Evolutionary conservation across 2,797 vertebrate species (phyloP).

Genomic region (Mormyrops boulengeri): DNA sequence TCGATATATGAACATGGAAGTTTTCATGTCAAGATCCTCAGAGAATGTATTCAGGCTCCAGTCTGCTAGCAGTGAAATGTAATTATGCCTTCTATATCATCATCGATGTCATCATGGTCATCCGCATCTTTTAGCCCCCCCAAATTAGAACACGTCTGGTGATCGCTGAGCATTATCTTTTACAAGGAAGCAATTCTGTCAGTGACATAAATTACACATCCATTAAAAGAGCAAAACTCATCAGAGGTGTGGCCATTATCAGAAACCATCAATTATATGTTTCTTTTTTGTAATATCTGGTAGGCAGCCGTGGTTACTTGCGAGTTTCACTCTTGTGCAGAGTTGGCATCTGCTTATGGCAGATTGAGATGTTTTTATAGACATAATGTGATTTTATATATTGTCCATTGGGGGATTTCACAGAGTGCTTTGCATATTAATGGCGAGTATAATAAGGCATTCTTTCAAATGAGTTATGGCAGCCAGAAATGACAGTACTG

Average conservation of each 20-base stretch:
- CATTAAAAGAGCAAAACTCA: conserved; percentile 52
- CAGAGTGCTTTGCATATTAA: not conserved
- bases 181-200: conserved; percentile 32
- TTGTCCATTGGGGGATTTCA: conserved; percentile 1
- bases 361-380: conserved; percentile 41
- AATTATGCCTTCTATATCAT: conserved; percentile 25
- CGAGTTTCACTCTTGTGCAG: conserved; percentile 44
- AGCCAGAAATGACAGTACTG: not conserved
- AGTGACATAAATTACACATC: conserved; percentile 55
- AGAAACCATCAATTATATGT: conserved; percentile 42
- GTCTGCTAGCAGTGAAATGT: conserved; percentile 30
- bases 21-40: not conserved
- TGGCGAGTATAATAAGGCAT: not conserved
- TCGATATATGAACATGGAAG: not conserved
- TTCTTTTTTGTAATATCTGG: conserved; percentile 38
- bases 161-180: conserved; percentile 36
- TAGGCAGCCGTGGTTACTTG: conserved; percentile 37
- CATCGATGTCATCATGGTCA: conserved; percentile 42
- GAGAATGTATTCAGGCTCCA: conserved; percentile 22
- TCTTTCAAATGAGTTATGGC: not conserved
- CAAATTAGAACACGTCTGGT: conserved; percentile 28
- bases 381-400: conserved; percentile 20
- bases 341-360: conserved; percentile 50
- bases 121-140: conserved; percentile 36
- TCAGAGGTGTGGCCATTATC: conserved; percentile 52